Conservation (phyloP, 2,888 invertebrate genomes). For the Drymonia ruficornis region DNA sequence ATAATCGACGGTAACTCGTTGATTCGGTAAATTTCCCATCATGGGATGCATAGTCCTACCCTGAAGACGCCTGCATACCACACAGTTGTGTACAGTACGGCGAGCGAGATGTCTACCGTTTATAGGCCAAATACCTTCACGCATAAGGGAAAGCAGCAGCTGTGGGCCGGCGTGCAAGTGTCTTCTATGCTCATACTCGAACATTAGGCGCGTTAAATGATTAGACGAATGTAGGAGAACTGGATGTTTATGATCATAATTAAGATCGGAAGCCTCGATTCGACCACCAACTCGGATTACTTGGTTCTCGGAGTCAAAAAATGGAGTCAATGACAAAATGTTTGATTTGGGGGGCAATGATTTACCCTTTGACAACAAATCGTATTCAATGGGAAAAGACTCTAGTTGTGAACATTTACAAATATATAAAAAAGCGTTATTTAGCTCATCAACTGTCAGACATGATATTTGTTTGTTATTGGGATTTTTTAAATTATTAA, state of each 20-base stretch:
- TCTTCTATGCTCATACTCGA: conserved; percentile 3
- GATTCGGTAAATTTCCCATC: conserved; percentile 10
- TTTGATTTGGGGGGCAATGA: not conserved
- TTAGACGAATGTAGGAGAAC: conserved; percentile 2
- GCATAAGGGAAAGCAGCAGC: not conserved
- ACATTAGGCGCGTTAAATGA: conserved; percentile 5
- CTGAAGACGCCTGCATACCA: conserved; percentile 6
- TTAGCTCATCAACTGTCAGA: conserved; percentile 7
- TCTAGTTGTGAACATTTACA: conserved; percentile 9
- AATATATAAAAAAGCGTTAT: conserved; percentile 1
- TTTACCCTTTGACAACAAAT: not conserved
- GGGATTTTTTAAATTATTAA: conserved; percentile 9
- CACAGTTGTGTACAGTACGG: conserved; percentile 6
- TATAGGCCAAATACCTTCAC: conserved; percentile 7
- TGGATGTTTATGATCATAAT: conserved; percentile 7
- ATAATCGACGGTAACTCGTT: not conserved
- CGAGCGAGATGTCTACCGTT: conserved; percentile 8
- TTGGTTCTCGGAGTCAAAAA: conserved; percentile 3
- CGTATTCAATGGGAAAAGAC: conserved; percentile 6
- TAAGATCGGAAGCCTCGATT: not conserved
- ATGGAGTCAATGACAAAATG: conserved; percentile 5
- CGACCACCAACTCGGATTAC: conserved; percentile 12
- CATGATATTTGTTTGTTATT: not conserved
- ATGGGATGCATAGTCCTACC: conserved; percentile 3
- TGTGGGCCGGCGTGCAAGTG: conserved; percentile 11